Evolutionary conservation across 2,797 vertebrate species (phyloP).

Genomic region (Periophthalmus magnuspinnatus): DNA sequence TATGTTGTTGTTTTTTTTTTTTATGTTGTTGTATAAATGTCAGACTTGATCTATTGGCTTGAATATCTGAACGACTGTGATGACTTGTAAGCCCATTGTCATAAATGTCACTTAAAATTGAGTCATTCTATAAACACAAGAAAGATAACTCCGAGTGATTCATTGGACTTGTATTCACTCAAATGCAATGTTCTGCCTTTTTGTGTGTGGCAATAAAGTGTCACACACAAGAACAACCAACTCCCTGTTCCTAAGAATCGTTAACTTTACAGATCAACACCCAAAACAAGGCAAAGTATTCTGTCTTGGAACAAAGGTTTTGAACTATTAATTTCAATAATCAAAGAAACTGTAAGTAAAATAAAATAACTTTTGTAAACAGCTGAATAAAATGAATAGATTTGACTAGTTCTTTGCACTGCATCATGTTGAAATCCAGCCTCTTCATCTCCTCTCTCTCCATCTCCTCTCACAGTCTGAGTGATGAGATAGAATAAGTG

Average conservation of each 20-base stretch:
- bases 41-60: background rate
- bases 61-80: background rate
- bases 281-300: too few relatives aligned
- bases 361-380: background rate
- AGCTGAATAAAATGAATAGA: background rate
- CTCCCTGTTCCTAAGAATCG: background rate
- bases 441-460: background rate
- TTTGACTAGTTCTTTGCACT: background rate
- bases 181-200: background rate
- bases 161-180: background rate
- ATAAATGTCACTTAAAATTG: background rate
- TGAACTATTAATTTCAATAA: too few relatives aligned
- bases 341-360: background rate
- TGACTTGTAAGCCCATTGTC: background rate
- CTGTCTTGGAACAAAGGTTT: too few relatives aligned
- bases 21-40: background rate
- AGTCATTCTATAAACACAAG: background rate
- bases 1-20: background rate
- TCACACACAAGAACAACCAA: background rate
- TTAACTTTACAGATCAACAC: too few relatives aligned
- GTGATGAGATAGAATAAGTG: conserved; percentile 6
- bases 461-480: conserved; percentile 3
- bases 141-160: background rate
- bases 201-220: background rate
- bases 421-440: conserved; percentile 1